These are phyloP conservation scores for Pegoplata infirma DNA, from an alignment of 2,888 invertebrate species.

Conservation along the genomic window DNA sequence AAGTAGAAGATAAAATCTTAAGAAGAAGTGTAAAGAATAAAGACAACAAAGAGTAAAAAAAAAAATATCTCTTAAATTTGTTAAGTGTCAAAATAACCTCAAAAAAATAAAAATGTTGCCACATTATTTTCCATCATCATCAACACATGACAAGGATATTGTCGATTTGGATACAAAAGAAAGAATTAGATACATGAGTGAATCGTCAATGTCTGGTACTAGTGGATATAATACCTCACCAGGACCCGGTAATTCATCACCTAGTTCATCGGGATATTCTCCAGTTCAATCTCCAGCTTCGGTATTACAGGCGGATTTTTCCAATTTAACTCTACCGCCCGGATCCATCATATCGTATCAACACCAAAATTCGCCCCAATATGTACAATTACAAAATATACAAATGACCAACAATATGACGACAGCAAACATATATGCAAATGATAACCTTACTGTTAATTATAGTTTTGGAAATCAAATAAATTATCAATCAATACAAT, in stretches of 20 bases:
- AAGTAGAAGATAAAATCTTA: not conserved
- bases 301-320: conserved; percentile 69
- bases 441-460: conserved; percentile 39
- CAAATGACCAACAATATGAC: conserved; percentile 7
- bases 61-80: conserved; percentile 16
- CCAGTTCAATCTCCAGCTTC: conserved; percentile 71
- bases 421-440: conserved; percentile 11
- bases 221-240: conserved; percentile 71
- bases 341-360: conserved; percentile 54
- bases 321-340: conserved; percentile 70
- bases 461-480: conserved; percentile 39
- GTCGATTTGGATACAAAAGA: conserved; percentile 72
- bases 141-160: conserved; percentile 65
- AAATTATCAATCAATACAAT: conserved; percentile 21
- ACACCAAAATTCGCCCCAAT: conserved; percentile 47
- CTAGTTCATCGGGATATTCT: conserved; percentile 64
- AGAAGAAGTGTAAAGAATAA: too few relatives aligned
- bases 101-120: conserved; percentile 28
- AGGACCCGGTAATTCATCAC: conserved; percentile 54
- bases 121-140: conserved; percentile 14
- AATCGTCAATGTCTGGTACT: conserved; percentile 69
- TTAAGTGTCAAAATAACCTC: not conserved
- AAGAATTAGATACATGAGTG: conserved; percentile 69
- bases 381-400: conserved; percentile 48
- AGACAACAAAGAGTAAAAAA: not conserved